Conservation (phyloP, 2,113 vertebrate species). For the Hydropotes inermis region DNA sequence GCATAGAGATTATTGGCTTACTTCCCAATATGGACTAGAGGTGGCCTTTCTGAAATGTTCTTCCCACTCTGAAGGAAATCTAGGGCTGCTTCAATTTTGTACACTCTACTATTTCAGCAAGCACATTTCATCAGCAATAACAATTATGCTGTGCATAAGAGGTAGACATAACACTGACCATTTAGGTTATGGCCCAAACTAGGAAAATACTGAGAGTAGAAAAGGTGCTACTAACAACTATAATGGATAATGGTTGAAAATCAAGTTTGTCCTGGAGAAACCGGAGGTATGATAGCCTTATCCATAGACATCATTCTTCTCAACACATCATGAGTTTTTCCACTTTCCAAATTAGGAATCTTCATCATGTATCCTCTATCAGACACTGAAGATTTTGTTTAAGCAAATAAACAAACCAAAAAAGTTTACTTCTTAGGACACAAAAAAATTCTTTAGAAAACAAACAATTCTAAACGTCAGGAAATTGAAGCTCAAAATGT, state of each 20-base stretch:
- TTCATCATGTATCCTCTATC: neutral
- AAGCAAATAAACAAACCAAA: neutral
- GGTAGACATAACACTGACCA: neutral
- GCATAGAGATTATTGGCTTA: neutral
- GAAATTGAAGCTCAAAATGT: conserved; percentile 11
- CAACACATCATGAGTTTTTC: neutral
- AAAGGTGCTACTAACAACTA: neutral
- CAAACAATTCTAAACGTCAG: neutral
- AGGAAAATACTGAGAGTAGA: neutral
- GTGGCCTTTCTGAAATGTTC: neutral
- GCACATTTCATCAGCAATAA: neutral
- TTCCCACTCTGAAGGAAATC: neutral
- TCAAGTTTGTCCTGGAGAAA: neutral
- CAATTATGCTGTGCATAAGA: neutral
- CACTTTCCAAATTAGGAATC: neutral
- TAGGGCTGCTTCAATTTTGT: neutral
- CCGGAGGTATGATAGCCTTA: neutral
- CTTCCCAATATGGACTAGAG: neutral
- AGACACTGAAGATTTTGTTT: neutral
- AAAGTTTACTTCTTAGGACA: neutral
- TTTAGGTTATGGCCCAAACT: neutral
- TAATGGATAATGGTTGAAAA: neutral
- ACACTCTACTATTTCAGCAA: neutral
- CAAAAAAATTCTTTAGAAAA: neutral
- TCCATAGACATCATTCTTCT: neutral